Conservation (phyloP, 2,797 vertebrate species). For the Dicrostonyx torquatus region DNA sequence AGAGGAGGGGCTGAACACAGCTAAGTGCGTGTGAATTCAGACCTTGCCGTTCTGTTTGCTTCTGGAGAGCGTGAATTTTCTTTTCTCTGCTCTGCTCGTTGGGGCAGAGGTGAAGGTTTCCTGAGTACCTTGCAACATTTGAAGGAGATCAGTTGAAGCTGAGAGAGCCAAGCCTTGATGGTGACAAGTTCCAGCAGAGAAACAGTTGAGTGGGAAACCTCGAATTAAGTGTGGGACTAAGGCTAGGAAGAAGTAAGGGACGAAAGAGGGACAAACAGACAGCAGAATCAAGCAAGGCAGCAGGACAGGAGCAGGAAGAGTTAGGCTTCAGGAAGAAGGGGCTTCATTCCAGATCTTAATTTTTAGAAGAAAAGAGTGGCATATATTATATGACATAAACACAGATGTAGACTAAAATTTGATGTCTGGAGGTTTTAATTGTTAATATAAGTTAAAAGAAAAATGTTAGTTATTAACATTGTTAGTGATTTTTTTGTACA, state of each 20-base stretch:
- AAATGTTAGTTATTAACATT: background rate
- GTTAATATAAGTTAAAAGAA: slow-evolving; percentile 45
- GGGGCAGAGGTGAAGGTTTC: background rate
- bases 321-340: background rate
- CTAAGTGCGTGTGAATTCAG: background rate
- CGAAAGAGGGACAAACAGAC: background rate
- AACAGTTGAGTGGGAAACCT: background rate
- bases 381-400: background rate
- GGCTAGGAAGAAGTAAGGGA: background rate
- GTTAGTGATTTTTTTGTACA: slow-evolving; percentile 43
- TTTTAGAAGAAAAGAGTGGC: slow-evolving; percentile 40
- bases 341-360: slow-evolving; percentile 47
- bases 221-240: background rate
- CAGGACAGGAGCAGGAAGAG: background rate
- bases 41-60: background rate
- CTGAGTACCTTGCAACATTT: background rate
- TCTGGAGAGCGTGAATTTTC: background rate
- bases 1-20: background rate
- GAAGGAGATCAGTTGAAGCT: background rate
- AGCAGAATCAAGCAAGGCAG: background rate
- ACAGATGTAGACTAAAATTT: slow-evolving; percentile 55
- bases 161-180: background rate
- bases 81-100: background rate
- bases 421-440: slow-evolving; percentile 9
- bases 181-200: background rate